These are phyloP conservation scores for Tetramorium parvispinum DNA, from an alignment of 1,140 invertebrate genomes.

Conservation along the genomic window DNA sequence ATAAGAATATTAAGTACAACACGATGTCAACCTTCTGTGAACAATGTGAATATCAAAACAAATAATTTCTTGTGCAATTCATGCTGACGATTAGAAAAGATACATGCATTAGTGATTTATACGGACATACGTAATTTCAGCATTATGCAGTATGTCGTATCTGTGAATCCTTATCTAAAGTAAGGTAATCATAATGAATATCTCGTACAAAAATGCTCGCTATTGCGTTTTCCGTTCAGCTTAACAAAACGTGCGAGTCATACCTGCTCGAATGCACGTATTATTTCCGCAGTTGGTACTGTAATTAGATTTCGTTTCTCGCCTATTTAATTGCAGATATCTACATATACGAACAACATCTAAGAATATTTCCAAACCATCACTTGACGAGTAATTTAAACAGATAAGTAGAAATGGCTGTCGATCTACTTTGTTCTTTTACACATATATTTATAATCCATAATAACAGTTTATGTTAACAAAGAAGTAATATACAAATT, in stretches of 20 bases:
- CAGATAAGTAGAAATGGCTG: background rate
- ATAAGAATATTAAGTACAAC: background rate
- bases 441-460: background rate
- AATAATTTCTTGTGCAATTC: background rate
- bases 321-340: background rate
- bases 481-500: background rate
- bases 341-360: background rate
- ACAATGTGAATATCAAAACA: background rate
- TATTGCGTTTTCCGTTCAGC: slow-evolving; percentile 7
- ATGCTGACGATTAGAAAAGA: background rate
- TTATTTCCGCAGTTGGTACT: slow-evolving; percentile 19
- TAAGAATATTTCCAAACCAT: background rate
- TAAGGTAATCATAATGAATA: slow-evolving; percentile 43
- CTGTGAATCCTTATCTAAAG: slow-evolving; percentile 24
- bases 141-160: slow-evolving; percentile 15
- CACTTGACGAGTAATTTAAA: background rate
- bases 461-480: background rate
- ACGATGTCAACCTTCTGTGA: background rate
- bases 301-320: slow-evolving; percentile 1
- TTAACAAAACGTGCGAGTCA: slow-evolving; percentile 16
- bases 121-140: background rate
- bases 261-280: background rate
- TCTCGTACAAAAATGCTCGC: slow-evolving; percentile 29
- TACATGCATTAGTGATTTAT: background rate
- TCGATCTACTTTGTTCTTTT: background rate